A percentile compares a stretch with the other conserved stretches of the same genome.
phyloP scores from a whole-genome alignment of 2,113 vertebrate genomes.

The Catharus minimus region DNA sequence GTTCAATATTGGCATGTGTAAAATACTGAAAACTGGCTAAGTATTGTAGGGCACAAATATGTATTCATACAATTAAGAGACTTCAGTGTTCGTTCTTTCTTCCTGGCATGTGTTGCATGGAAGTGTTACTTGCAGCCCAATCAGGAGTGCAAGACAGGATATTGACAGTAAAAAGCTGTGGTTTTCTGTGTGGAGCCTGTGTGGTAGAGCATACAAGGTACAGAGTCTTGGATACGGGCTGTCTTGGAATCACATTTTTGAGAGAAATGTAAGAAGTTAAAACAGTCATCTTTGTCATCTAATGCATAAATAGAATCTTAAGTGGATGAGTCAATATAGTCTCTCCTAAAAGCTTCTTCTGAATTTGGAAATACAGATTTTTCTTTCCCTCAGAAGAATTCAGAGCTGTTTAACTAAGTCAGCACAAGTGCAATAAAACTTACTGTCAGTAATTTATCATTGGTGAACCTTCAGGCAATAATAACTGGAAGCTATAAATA shows the following conservation, averaged over 20 bases:
- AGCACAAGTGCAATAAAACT: neutral
- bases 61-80: neutral
- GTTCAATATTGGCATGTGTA: neutral
- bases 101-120: neutral
- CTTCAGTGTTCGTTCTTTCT: neutral
- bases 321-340: neutral
- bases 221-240: accelerated
- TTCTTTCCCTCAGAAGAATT: neutral
- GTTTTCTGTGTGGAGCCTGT: neutral
- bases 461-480: neutral
- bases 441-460: neutral
- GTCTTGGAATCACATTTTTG: neutral
- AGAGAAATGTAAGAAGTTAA: neutral
- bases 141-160: neutral
- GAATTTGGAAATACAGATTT: neutral
- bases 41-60: neutral
- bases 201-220: neutral
- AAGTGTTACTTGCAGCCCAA: neutral
- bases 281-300: neutral
- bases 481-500: neutral
- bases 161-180: neutral
- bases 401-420: neutral
- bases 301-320: neutral
- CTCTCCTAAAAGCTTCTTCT: neutral
- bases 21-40: neutral